A percentile compares a stretch with the other conserved stretches of the same genome.
Evolutionary conservation across 2,888 invertebrate species (phyloP).

Genomic region (Acronicta aceris): DNA sequence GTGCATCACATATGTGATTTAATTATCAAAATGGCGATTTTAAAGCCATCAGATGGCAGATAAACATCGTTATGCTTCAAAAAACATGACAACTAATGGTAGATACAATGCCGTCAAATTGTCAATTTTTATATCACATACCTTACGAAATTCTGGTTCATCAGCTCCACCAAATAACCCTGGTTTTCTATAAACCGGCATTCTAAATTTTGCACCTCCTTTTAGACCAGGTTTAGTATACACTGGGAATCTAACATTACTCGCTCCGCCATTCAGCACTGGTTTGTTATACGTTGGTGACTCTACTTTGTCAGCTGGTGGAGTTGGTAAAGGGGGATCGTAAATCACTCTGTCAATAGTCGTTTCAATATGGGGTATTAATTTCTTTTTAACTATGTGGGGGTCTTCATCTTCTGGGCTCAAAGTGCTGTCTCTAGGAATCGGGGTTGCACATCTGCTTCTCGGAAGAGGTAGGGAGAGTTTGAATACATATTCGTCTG

Average conservation of each 20-base stretch:
- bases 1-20: no score
- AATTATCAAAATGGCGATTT: no score
- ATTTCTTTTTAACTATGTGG: slow-evolving; percentile 76
- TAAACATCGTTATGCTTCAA: background rate
- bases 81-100: background rate
- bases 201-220: slow-evolving; percentile 50
- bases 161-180: slow-evolving; percentile 62
- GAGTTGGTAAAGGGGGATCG: slow-evolving; percentile 77
- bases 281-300: slow-evolving; percentile 72
- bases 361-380: slow-evolving; percentile 78
- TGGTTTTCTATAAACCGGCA: slow-evolving; percentile 63
- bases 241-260: slow-evolving; percentile 51
- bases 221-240: slow-evolving; percentile 66
- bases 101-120: slow-evolving; percentile 1
- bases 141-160: slow-evolving; percentile 61
- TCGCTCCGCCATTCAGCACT: slow-evolving; percentile 65
- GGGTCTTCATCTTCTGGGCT: slow-evolving; percentile 74
- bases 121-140: slow-evolving; percentile 43
- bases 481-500: slow-evolving; percentile 82
- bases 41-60: no score
- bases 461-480: slow-evolving; percentile 76
- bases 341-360: slow-evolving; percentile 73
- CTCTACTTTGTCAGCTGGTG: slow-evolving; percentile 61
- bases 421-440: slow-evolving; percentile 62
- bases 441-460: slow-evolving; percentile 63